Evolutionary conservation across 2,888 invertebrate species (phyloP).

Genomic region (Salticus scenicus): DNA sequence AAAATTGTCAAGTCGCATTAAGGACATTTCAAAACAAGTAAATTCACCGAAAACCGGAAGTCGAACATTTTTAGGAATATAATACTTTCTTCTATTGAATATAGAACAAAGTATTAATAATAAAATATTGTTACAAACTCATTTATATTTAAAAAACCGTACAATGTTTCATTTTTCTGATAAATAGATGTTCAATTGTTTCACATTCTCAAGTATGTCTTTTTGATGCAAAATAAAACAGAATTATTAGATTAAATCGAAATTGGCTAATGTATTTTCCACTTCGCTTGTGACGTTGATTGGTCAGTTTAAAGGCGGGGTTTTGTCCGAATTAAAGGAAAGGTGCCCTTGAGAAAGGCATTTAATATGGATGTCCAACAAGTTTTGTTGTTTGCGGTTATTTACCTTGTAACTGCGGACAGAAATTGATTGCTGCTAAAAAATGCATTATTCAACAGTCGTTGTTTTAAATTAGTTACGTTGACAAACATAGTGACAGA

Average conservation of each 20-base stretch:
- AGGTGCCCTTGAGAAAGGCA: conserved; percentile 1
- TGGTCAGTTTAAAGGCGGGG: not conserved
- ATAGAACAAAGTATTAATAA: no score
- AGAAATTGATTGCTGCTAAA: not conserved
- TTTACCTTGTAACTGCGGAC: not conserved
- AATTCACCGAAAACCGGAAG: no score
- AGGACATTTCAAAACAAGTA: no score
- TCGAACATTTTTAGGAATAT: no score
- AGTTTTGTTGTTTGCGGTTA: not conserved
- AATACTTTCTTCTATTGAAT: no score
- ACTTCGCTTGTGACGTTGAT: not conserved
- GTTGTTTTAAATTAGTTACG: not conserved
- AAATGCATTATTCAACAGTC: not conserved
- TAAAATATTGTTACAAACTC: no score
- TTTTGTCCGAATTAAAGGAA: not conserved
- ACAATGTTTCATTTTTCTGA: no score
- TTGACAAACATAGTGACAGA: no score
- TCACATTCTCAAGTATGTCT: not conserved
- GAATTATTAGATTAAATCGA: no score
- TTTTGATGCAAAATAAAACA: no score
- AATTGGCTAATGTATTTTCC: not conserved
- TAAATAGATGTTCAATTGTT: not conserved
- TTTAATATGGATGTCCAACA: not conserved
- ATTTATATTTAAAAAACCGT: no score
- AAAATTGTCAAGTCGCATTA: no score